Percentiles rank a stretch among this genome's conserved stretches.
phyloP scores from a whole-genome alignment of 2,888 invertebrate genomes.

The Dermolepida albohirtum region DNA sequence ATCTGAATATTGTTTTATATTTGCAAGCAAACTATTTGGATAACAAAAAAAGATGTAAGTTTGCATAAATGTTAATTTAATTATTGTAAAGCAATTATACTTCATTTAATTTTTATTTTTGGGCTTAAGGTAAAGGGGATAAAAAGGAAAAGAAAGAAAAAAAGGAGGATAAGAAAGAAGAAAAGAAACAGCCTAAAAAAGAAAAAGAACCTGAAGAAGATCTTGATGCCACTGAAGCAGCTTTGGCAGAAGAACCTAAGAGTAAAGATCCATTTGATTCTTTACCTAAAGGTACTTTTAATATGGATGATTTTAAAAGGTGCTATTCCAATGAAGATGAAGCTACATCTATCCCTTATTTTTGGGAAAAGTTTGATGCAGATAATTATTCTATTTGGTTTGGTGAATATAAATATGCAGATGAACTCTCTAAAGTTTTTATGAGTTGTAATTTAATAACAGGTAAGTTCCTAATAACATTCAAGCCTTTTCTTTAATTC shows the following conservation, averaged over 20 bases:
- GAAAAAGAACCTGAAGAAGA: constrained; percentile 70
- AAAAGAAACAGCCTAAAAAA: constrained; percentile 66
- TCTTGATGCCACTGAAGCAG: constrained; percentile 75
- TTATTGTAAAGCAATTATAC: background rate
- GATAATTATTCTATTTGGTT: constrained; percentile 98
- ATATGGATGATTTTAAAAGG: constrained; percentile 97
- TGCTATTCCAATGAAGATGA: constrained; percentile 97
- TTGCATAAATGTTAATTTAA: constrained; percentile 1
- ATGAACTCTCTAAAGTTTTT: constrained; percentile 92
- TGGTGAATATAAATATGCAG: constrained; percentile 95
- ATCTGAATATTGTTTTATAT: constrained; percentile 13
- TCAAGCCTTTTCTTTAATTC: background rate
- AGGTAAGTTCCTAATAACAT: constrained; percentile 66
- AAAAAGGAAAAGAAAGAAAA: constrained; percentile 66
- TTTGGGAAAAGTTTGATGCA: constrained; percentile 98
- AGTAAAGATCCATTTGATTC: constrained; percentile 91
- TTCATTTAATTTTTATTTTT: constrained; percentile 43
- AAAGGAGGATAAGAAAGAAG: constrained; percentile 63
- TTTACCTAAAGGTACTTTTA: constrained; percentile 92
- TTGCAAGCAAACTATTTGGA: constrained; percentile 53
- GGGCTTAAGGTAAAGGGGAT: constrained; percentile 61
- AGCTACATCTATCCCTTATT: constrained; percentile 92
- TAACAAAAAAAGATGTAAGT: constrained; percentile 57
- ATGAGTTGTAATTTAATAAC: constrained; percentile 96
- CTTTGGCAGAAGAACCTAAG: constrained; percentile 81